These are phyloP conservation scores for Sinhomidia bicolor DNA, from an alignment of 2,888 invertebrate species.

Conservation along the genomic window DNA sequence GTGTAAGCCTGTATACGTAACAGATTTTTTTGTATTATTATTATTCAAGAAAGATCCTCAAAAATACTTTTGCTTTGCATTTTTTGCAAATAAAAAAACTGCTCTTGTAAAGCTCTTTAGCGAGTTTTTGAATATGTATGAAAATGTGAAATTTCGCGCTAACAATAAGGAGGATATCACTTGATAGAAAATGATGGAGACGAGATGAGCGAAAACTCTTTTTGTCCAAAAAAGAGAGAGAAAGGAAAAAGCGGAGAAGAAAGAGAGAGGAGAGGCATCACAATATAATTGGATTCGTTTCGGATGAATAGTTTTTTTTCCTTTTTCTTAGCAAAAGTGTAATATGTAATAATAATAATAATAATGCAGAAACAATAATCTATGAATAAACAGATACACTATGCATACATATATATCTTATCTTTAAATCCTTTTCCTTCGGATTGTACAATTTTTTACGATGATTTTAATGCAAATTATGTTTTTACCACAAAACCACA, in stretches of 20 bases:
- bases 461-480: conserved; percentile 37
- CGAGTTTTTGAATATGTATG: conserved; percentile 40
- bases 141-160: conserved; percentile 57
- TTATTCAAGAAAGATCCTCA: too few relatives aligned
- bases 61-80: not conserved
- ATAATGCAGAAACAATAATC: too few relatives aligned
- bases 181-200: not conserved
- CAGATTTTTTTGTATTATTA: not conserved
- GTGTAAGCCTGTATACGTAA: not conserved
- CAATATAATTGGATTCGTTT: conserved; percentile 46
- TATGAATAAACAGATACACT: not conserved
- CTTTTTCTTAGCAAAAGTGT: not conserved
- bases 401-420: not conserved
- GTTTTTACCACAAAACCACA: conserved; percentile 30
- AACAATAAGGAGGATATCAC: not conserved
- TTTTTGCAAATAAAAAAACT: not conserved
- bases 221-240: conserved; percentile 29
- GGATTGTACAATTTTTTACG: not conserved
- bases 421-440: not conserved
- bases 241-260: not conserved
- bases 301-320: conserved; percentile 26
- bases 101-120: not conserved
- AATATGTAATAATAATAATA: not conserved
- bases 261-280: not conserved
- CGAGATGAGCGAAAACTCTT: not conserved